Percentiles rank a stretch among this genome's conserved stretches.
Evolutionary conservation across 2,888 invertebrate species (phyloP).

Genomic region (Volucella zonaria): DNA sequence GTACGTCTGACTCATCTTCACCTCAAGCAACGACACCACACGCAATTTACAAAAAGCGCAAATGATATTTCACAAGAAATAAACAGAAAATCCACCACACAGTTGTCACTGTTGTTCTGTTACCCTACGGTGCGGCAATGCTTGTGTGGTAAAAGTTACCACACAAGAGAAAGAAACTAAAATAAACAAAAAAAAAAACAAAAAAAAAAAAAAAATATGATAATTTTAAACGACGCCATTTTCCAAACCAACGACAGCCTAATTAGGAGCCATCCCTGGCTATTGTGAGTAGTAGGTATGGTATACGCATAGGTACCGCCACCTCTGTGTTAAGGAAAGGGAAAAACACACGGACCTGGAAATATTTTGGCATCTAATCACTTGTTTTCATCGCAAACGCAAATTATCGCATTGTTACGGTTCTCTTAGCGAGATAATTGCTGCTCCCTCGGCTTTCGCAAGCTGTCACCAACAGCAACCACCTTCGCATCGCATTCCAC

Average conservation of each 20-base stretch:
- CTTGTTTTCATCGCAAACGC: constrained; percentile 69
- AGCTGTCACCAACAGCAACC: constrained; percentile 69
- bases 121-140: background rate
- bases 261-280: constrained; percentile 49
- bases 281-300: background rate
- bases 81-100: constrained; percentile 43
- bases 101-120: background rate
- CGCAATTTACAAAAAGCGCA: constrained; percentile 18
- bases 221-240: constrained; percentile 65
- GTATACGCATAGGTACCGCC: background rate
- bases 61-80: constrained; percentile 45
- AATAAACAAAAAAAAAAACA: background rate
- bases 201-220: constrained; percentile 33
- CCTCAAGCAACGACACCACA: constrained; percentile 2
- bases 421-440: constrained; percentile 71
- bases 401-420: constrained; percentile 70
- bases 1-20: constrained; percentile 1
- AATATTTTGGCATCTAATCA: constrained; percentile 71
- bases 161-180: background rate
- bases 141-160: no score
- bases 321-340: constrained; percentile 1
- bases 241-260: constrained; percentile 66
- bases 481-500: background rate
- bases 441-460: constrained; percentile 62
- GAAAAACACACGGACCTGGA: constrained; percentile 70